These are phyloP conservation scores for Penaeus monodon DNA, from an alignment of 2,888 invertebrate genomes.

Conservation along the genomic window DNA sequence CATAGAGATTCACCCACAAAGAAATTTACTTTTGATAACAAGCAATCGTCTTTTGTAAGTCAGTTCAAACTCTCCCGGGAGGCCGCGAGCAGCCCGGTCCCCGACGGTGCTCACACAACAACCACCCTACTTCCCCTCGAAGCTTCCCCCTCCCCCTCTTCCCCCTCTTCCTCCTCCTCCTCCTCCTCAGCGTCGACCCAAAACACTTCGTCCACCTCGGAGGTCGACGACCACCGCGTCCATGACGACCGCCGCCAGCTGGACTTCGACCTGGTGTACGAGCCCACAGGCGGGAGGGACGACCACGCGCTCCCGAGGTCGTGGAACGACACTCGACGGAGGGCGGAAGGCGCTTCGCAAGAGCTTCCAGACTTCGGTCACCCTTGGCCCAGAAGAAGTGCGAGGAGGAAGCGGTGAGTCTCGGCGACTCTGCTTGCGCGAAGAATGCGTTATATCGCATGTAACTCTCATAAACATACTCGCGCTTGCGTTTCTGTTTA, in stretches of 20 bases:
- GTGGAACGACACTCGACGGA: constrained; percentile 37
- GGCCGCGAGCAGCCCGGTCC: constrained; percentile 14
- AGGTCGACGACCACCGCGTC: constrained; percentile 23
- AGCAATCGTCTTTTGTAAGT: constrained; percentile 54
- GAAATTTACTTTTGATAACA: constrained; percentile 52
- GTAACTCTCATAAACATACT: neutral
- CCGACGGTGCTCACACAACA: constrained; percentile 43
- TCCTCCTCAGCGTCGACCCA: constrained; percentile 9
- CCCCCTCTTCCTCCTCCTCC: constrained; percentile 21
- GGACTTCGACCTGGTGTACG: constrained; percentile 57
- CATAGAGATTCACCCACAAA: constrained; percentile 46
- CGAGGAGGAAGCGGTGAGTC: constrained; percentile 38
- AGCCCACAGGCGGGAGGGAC: constrained; percentile 39
- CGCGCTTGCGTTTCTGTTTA: neutral
- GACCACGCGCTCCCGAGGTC: constrained; percentile 1
- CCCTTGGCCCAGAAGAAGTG: constrained; percentile 26
- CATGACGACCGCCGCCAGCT: constrained; percentile 35
- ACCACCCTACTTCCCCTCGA: neutral
- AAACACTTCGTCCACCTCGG: constrained; percentile 27
- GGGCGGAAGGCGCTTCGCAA: constrained; percentile 1
- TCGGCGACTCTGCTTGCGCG: too few species aligned
- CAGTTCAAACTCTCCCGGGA: constrained; percentile 37
- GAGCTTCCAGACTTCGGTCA: constrained; percentile 25
- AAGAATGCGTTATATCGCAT: neutral
- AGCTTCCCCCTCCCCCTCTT: constrained; percentile 1